Evolutionary conservation across 1,140 invertebrate species (phyloP), one percentile per base, ranked within the genome.

Genomic region (Saccostrea cuccullata): DNA sequence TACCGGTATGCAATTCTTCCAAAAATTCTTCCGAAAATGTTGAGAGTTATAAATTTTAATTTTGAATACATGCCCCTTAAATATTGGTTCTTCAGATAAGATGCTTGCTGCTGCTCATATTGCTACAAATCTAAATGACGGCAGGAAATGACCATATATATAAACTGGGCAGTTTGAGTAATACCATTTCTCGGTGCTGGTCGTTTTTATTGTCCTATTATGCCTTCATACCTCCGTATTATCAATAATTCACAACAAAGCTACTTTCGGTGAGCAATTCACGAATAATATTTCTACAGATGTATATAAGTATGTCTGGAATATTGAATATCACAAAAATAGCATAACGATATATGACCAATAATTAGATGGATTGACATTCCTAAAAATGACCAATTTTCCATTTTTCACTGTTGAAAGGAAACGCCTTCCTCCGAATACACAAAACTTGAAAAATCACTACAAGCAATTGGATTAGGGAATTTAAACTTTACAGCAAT

Each of bases 401-500:
- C n/a, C 0, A 8, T 64, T 64, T 17, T 17, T 64, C 17, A 64
- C 6, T 64, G 58, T 20, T n/a, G 58, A 64, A 60, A 17, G 15
- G n/a, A 64, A 64, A 64, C 58, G 17, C 58, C 58, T 17, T 64
- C 58, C n/a, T 64, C n/a, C n/a, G 17, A 64, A 6, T 5, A 64
- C 58, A 17, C 17, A 64, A 64, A 5, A 64, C 58, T 60, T 2
- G 17, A 20, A 64, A 64, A 64, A 64, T n/a, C 17, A 64, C n/a
- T 20, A 17, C 17, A 36, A 36, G 58, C 17, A 64, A 20, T 64
- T 20, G n/a, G 58, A 64, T n/a, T n/a, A 20, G 58, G 58, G 58
- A 77, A 77, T 77, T 77, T 77, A 77, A 77, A 77, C 70, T 77
- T 36, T n/a, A 47, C 70, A 30, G 70, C 23, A 30, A 15, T 26